phyloP scores from a whole-genome alignment of 2,113 vertebrate genomes.

The Progne subis region DNA sequence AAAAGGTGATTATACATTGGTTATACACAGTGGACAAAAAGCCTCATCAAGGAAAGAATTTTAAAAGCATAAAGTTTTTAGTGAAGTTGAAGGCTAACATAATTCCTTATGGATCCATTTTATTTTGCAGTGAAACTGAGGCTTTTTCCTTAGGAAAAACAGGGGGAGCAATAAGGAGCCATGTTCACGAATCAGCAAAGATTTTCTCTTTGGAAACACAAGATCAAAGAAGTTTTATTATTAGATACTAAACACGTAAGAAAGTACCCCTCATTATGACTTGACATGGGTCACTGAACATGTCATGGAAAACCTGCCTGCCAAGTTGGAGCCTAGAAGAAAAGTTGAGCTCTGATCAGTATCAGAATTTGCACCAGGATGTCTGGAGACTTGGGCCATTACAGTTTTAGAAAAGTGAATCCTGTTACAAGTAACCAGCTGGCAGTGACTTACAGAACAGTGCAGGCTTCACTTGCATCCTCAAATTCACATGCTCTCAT shows the following conservation, averaged over 20 bases:
- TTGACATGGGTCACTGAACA: background rate
- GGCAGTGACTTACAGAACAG: background rate
- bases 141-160: background rate
- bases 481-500: background rate
- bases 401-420: background rate
- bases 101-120: background rate
- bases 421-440: background rate
- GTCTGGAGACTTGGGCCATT: background rate
- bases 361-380: background rate
- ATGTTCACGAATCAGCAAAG: background rate
- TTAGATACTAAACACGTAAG: background rate
- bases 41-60: background rate
- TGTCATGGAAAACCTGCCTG: background rate
- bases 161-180: background rate
- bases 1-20: background rate
- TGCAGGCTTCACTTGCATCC: background rate
- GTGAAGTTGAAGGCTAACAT: background rate
- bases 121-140: background rate
- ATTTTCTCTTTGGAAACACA: background rate
- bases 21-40: background rate
- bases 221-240: background rate
- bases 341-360: conserved; percentile 1
- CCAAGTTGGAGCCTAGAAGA: background rate
- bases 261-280: background rate
- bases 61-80: background rate